Evolutionary conservation across 92 coral and sea anemone genomes (phyloP), one percentile per base, ranked within the genome.

Genomic region (Actinostola sp.): DNA sequence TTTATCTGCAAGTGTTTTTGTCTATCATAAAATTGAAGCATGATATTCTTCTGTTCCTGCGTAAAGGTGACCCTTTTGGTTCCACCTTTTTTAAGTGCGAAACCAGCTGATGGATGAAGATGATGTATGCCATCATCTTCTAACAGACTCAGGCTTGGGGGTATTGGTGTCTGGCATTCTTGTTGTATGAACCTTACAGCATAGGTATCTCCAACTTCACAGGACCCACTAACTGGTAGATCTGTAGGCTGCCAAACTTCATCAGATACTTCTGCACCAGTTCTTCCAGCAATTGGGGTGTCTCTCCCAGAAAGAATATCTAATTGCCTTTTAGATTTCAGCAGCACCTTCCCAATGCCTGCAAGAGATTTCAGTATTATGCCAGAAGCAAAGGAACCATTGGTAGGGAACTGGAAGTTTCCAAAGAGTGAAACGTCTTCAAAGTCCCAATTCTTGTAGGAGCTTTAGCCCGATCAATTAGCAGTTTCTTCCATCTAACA

Each of bases 401-500:
- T 53, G 36, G 41, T 63, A 0, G 75, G 84, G 25, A 83, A 83
- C 16, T 52, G 62, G 44, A 36, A 77, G 61, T 54, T 76, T 0
- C 72, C 83, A 83, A 49, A 83, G 24, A 63, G 27, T 12, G 88
- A 76, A 27, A 83, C 77, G 63, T 61, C 72, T 63, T 50, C 26
- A 82, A 38, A 0, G 82, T 82, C 7, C 2, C 80, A 57, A 44
- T 38, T 54, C 24, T 67, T 46, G 53, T 52, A 26, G 64, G 52
- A 26, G 86, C 69, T 59, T 64, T 72, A 17, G 69, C 28, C 3
- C 76, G 65, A 56, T 81, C 86, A 42, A 64, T 81, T 33, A 73
- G 19, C 28, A 81, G 79, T 57, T 73, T 81, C 13, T 38, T 55
- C 49, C 86, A 81, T 26, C 61, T 81, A 41, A 81, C 86, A 66